Evolutionary conservation across 2,113 vertebrate genomes (phyloP).

Genomic region (Corythoichthys intestinalis): DNA sequence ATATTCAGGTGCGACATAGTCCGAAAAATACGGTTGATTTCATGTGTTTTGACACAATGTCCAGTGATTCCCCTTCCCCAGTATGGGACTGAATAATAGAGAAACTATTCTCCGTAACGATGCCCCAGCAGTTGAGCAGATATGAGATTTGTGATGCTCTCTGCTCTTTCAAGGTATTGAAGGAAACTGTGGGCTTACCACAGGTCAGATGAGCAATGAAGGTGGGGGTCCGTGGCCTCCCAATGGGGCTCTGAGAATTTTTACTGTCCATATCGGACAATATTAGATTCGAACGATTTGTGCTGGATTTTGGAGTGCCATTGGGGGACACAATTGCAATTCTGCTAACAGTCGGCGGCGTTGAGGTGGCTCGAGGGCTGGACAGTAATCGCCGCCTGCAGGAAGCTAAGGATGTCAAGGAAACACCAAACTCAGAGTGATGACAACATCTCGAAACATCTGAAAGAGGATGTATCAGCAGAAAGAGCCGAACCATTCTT

Average conservation of each 20-base stretch:
- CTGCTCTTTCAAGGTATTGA: neutral
- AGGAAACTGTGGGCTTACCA: slow-evolving; percentile 50
- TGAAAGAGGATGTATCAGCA: neutral
- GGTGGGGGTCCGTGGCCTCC: slow-evolving; percentile 62
- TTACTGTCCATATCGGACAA: slow-evolving; percentile 82
- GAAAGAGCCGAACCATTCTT: neutral
- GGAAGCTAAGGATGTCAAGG: slow-evolving; percentile 70
- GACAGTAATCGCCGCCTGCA: slow-evolving; percentile 86
- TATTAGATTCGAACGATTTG: slow-evolving; percentile 82
- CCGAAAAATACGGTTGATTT: too few relatives aligned
- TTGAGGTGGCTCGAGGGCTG: slow-evolving; percentile 69
- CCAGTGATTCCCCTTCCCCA: too few relatives aligned
- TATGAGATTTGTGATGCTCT: too few relatives aligned
- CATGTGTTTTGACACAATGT: too few relatives aligned
- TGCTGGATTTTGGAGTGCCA: slow-evolving; percentile 66
- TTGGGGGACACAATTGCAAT: slow-evolving; percentile 82
- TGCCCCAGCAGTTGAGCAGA: too few relatives aligned
- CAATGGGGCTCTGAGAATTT: slow-evolving; percentile 44
- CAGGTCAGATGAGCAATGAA: slow-evolving; percentile 55
- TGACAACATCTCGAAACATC: neutral
- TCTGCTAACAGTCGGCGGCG: slow-evolving; percentile 73
- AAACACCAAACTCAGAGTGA: neutral
- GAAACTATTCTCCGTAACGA: neutral
- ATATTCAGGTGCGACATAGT: too few relatives aligned
- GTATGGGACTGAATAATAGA: too few relatives aligned